Evolutionary conservation across 2,797 vertebrate species (phyloP), one percentile per base, ranked within the genome.

Genomic region (Ataeniobius toweri): DNA sequence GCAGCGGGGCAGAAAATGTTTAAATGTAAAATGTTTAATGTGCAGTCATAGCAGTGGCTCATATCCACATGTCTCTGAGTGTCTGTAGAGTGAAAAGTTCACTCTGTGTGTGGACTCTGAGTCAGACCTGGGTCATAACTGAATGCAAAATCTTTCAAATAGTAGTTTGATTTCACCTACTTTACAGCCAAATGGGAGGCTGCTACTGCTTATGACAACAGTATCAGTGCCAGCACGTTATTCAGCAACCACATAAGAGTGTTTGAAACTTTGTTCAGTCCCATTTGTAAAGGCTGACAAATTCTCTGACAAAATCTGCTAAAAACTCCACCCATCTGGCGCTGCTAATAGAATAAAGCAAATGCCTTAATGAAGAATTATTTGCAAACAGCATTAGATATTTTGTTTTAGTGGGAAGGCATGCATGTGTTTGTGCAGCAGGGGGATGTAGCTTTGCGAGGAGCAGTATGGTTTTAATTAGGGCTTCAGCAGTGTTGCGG

Each of bases 401-500:
- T 51, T 73, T 56, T 36, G 22, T 74, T 73, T 73, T 1, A 28
- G 74, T 41, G 82, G 44, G 50, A 12, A 48, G 84, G 61, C 41
- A 10, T 79, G 81, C 61, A 59, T 10, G 41, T 46, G 39, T 26
- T 69, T 46, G 67, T 73, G 85, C 48, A 71, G 81, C 53, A 22
- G 77, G 73, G 73, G 71, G 71, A 80, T 82, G 84, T 75, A 78
- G 73, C 71, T 84, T 80, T 20, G 75, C 53, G 82, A 85, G 79
- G 75, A 82, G 84, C 80, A 71, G 68, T 86, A 89, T 95, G 95
- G 92, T 94, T 95, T 94, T 93, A 94, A 96, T 96, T 93, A 90
- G 91, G 67, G 92, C 95, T 93, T 91, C 94, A 92, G 92, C 92
- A 95, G 93, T 80, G 74, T 88, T 95, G 95, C 91, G 94, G 95